Evolutionary conservation across 1,140 invertebrate genomes (phyloP), one percentile per base, ranked within the genome.

Genomic region (Cephus cinctus): DNA sequence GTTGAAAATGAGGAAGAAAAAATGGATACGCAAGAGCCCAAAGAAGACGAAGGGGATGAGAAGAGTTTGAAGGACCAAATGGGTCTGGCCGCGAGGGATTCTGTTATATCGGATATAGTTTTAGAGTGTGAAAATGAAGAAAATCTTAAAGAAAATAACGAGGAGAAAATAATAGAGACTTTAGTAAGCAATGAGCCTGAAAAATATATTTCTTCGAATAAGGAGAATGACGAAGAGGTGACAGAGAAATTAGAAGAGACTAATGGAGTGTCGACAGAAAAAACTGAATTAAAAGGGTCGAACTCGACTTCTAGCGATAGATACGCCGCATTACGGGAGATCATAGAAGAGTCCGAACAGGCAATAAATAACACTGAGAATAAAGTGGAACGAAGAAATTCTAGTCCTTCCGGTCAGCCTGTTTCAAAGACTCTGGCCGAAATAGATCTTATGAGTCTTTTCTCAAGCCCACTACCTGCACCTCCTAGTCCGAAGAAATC

Each of bases 281-380:
- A 61, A 12, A 50, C 46, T 0, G 67, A 72, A n/a, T 61, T 63
- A 5, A 71, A 72, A 42, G 43, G 58, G 12, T 67, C 72, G 2
- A 50, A 55, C 9, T 67, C 65, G 0, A 61, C 59, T 8, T 65
- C 67, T 2, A 76, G 61, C 45, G 73, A 76, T 54, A 65, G 61
- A 39, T 75, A 75, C 47, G 73, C 73, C 4, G 71, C 73, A 0
- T 43, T 75, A 8, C 50, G 73, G 1, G 71, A 75, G 30, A 75
- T 75, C 18, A 72, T 72, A 8, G 68, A 61, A 50, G 27, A 47
- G 35, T 3, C 34, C 2, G 54, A 59, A 43, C 50, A 61, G 30
- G 8, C 47, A 23, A 46, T 48, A 18, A 51, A 55, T n/a, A n/a
- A n/a, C n/a, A n/a, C n/a, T n/a, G n/a, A n/a, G n/a, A n/a, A n/a